Evolutionary conservation across 2,113 vertebrate genomes (phyloP).

Genomic region (Scomber colias): DNA sequence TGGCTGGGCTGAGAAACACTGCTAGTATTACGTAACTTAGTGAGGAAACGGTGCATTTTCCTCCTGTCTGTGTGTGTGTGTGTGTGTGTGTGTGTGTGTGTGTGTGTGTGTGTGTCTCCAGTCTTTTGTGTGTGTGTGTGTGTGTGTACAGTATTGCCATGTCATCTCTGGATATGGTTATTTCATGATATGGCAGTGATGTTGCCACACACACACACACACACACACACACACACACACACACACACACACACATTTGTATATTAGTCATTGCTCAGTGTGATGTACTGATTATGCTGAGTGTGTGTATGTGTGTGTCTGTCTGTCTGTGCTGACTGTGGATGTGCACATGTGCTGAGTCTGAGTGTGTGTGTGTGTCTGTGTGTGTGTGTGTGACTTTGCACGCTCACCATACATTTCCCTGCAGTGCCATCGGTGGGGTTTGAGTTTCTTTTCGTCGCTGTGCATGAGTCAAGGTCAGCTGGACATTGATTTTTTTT

Average conservation of each 20-base stretch:
- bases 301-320: neutral
- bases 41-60: slow-evolving; percentile 25
- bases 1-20: slow-evolving; percentile 10
- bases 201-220: too few relatives aligned
- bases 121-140: too few relatives aligned
- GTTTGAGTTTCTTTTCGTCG: slow-evolving; percentile 46
- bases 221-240: too few relatives aligned
- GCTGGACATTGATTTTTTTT: slow-evolving; percentile 22
- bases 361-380: neutral
- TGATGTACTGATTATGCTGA: neutral
- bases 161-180: neutral
- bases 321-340: neutral
- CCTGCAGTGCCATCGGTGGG: slow-evolving; percentile 44
- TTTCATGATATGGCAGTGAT: neutral
- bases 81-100: neutral
- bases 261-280: neutral
- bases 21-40: slow-evolving; percentile 41
- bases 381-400: neutral
- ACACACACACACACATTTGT: neutral
- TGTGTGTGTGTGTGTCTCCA: too few relatives aligned
- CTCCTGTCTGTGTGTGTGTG: neutral
- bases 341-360: neutral
- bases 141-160: slow-evolving; percentile 5
- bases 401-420: slow-evolving; percentile 21
- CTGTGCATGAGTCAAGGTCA: slow-evolving; percentile 61